Evolutionary conservation across 2,797 vertebrate species (phyloP).

Genomic region (Siniperca undulata): DNA sequence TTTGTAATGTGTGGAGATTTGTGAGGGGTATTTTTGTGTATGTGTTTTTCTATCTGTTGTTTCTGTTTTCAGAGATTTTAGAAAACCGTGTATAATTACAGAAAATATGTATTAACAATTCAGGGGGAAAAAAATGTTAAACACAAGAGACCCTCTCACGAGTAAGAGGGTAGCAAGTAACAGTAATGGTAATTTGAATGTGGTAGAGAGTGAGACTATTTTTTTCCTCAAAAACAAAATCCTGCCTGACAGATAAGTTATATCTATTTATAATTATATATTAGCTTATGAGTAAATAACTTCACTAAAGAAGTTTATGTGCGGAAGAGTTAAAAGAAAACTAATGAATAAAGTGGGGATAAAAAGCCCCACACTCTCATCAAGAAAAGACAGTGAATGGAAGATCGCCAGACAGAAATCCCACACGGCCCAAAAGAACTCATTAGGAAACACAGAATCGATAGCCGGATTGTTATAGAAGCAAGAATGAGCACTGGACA

Average conservation of each 20-base stretch:
- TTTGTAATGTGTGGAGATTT: slow-evolving; percentile 13
- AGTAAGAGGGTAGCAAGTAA: slow-evolving; percentile 20
- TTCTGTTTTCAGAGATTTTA: neutral
- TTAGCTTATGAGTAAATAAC: slow-evolving; percentile 62
- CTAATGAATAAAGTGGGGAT: slow-evolving; percentile 33
- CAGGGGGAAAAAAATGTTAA: neutral
- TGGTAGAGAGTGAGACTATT: slow-evolving; percentile 7
- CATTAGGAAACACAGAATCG: slow-evolving; percentile 75
- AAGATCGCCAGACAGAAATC: slow-evolving; percentile 69
- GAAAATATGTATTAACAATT: slow-evolving; percentile 26
- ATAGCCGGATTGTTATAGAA: slow-evolving; percentile 68
- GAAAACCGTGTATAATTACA: slow-evolving; percentile 22
- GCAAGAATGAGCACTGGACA: slow-evolving; percentile 53
- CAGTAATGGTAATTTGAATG: slow-evolving; percentile 29
- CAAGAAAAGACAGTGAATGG: slow-evolving; percentile 63
- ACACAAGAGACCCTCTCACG: too few species aligned
- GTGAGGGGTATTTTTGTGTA: neutral
- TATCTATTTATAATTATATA: too few species aligned
- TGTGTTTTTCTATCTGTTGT: neutral
- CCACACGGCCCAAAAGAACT: slow-evolving; percentile 74
- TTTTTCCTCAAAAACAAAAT: slow-evolving; percentile 24
- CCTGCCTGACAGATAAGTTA: slow-evolving; percentile 34
- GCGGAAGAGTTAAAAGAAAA: slow-evolving; percentile 48
- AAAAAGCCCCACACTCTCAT: slow-evolving; percentile 47
- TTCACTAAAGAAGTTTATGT: slow-evolving; percentile 38